Conservation (phyloP, 2,797 vertebrate genomes). For the Tragopan temminckii region DNA sequence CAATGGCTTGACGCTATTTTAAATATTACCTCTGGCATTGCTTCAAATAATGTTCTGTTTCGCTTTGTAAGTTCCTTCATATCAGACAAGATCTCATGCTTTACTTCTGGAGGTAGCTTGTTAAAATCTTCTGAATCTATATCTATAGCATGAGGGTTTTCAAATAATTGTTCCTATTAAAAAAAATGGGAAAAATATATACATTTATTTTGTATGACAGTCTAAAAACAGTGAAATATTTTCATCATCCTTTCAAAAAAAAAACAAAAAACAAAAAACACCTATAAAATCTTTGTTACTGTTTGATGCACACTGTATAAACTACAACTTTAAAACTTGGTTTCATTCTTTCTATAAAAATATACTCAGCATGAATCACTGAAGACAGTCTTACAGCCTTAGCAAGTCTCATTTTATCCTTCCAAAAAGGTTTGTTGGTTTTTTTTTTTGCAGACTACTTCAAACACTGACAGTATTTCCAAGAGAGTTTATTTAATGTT, state of each 20-base stretch:
- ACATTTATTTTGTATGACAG: not conserved
- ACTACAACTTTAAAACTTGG: not conserved
- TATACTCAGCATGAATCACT: not conserved
- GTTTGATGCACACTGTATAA: fast-evolving
- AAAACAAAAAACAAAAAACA: fast-evolving
- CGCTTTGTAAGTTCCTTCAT: constrained; percentile 96
- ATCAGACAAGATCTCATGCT: constrained; percentile 95
- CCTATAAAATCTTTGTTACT: not conserved
- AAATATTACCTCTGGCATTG: constrained; percentile 91
- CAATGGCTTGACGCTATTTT: not conserved
- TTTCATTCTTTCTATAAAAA: not conserved
- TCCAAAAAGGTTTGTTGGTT: not conserved
- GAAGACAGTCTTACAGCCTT: not conserved
- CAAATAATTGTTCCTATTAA: constrained; percentile 86
- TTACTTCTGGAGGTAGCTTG: constrained; percentile 90
- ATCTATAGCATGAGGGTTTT: constrained; percentile 89
- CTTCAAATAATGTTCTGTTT: constrained; percentile 91
- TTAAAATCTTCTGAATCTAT: constrained; percentile 95
- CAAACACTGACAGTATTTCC: not conserved
- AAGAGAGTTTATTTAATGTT: not conserved
- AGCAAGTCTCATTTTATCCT: not conserved
- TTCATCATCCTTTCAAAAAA: not conserved
- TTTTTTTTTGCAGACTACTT: not conserved
- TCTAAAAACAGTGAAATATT: not conserved
- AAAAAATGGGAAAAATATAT: not conserved